Conservation (phyloP, 2,113 vertebrate species). For the Azemiops feae region DNA sequence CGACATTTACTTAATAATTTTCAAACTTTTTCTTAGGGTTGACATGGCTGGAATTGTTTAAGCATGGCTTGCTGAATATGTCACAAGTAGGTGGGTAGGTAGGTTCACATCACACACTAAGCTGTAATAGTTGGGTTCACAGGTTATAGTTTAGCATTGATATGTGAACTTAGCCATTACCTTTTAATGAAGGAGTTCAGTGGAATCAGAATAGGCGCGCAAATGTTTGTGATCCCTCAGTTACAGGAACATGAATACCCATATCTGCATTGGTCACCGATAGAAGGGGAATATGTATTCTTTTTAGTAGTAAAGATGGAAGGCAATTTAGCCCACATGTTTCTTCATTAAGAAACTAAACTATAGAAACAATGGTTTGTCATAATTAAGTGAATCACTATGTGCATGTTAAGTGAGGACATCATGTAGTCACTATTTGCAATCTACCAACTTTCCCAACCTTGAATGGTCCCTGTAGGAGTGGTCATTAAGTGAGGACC, state of each 20-base stretch:
- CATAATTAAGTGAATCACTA: background rate
- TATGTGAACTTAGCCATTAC: background rate
- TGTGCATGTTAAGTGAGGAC: background rate
- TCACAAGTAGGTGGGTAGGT: background rate
- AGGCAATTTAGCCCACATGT: background rate
- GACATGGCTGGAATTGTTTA: background rate
- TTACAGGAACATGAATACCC: background rate
- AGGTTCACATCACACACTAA: background rate
- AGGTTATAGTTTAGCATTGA: background rate
- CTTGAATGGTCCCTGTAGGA: background rate
- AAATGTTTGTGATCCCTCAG: background rate
- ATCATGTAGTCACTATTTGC: background rate
- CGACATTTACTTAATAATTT: background rate
- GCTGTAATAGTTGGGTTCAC: background rate
- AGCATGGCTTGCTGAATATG: background rate
- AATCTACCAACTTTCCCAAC: background rate
- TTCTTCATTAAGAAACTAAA: background rate
- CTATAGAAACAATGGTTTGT: background rate
- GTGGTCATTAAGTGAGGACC: background rate
- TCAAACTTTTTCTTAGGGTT: background rate
- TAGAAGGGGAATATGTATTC: background rate
- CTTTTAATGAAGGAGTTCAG: background rate
- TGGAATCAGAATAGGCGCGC: background rate
- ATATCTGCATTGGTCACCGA: background rate
- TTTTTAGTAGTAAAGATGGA: background rate